Evolutionary conservation across 2,797 vertebrate species (phyloP).

Genomic region (Sebastes melanostomus): DNA sequence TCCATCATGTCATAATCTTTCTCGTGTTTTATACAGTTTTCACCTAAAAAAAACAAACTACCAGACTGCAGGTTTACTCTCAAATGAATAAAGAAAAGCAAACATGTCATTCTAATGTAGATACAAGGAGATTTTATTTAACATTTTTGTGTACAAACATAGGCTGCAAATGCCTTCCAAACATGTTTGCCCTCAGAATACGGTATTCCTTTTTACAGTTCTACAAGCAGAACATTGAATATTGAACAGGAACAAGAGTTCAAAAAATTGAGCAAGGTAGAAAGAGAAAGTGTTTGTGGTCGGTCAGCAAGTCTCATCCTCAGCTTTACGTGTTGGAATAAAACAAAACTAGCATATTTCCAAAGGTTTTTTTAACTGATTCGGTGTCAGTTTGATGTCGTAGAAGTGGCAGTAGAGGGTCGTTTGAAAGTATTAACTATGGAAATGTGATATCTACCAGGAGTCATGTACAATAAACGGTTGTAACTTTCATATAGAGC

Average conservation of each 20-base stretch:
- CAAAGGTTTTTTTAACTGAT: constrained; percentile 29
- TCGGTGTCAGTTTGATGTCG: constrained; percentile 32
- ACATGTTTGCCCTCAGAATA: constrained; percentile 80
- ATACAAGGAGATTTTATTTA: constrained; percentile 89
- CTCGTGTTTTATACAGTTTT: not conserved
- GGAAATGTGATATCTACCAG: constrained; percentile 41
- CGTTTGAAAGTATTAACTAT: constrained; percentile 14
- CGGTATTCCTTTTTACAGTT: constrained; percentile 83
- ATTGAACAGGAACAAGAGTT: constrained; percentile 69
- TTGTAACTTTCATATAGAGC: constrained; percentile 51
- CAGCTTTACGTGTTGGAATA: constrained; percentile 23
- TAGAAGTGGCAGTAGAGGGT: constrained; percentile 47
- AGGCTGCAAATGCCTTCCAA: constrained; percentile 87
- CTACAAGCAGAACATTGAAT: constrained; percentile 79
- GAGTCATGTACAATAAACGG: constrained; percentile 52
- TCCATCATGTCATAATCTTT: not conserved
- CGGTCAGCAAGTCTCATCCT: constrained; percentile 58
- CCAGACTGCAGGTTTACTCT: not conserved
- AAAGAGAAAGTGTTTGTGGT: constrained; percentile 49
- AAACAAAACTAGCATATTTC: constrained; percentile 48
- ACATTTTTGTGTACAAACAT: constrained; percentile 90
- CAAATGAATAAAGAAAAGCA: not conserved
- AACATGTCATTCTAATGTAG: constrained; percentile 45
- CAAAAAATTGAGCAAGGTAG: constrained; percentile 61
- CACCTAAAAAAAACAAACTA: not conserved